Evolutionary conservation across 2,888 invertebrate genomes (phyloP).

Genomic region (Halocaridina rubra): DNA sequence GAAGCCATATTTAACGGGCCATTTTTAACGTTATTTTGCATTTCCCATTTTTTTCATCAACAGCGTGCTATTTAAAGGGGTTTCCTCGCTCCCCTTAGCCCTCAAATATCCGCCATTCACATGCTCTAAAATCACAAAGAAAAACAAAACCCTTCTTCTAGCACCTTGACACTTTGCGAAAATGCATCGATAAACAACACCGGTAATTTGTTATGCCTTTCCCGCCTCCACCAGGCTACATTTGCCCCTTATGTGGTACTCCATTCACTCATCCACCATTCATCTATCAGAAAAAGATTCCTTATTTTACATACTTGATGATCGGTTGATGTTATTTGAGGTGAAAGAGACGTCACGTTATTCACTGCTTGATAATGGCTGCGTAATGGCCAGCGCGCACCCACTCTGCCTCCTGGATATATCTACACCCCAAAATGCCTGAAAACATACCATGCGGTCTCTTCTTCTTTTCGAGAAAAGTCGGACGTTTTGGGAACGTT

Average conservation of each 20-base stretch:
- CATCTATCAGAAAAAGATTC: background rate
- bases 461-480: background rate
- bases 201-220: slow-evolving; percentile 28
- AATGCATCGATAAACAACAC: background rate
- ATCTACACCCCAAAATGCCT: no score
- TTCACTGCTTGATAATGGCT: background rate
- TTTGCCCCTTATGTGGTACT: background rate
- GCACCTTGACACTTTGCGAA: slow-evolving; percentile 9
- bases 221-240: background rate
- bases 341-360: background rate
- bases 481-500: background rate
- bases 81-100: no score
- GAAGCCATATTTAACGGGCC: no score
- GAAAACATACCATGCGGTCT: slow-evolving; percentile 44
- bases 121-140: background rate
- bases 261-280: background rate
- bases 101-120: no score
- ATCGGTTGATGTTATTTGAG: slow-evolving; percentile 12
- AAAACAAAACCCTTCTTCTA: background rate
- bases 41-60: no score
- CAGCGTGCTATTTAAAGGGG: no score
- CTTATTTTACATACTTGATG: slow-evolving; percentile 28
- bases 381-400: slow-evolving; percentile 51
- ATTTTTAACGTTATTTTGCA: no score
- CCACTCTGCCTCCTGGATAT: background rate